These are phyloP conservation scores for Mercenaria mercenaria DNA, from an alignment of 1,140 invertebrate genomes.

Conservation along the genomic window DNA sequence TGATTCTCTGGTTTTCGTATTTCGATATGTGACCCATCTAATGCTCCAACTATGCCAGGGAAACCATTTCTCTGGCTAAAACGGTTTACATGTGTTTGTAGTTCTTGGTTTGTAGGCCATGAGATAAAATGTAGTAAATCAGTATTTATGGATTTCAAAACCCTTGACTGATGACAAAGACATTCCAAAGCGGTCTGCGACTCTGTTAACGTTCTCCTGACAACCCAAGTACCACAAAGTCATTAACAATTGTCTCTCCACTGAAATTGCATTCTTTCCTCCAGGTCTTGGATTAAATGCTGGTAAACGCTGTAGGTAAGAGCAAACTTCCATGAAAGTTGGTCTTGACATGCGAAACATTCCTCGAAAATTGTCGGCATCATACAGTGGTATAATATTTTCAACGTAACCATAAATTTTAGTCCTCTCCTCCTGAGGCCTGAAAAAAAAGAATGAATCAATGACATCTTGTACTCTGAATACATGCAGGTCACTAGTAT, in stretches of 20 bases:
- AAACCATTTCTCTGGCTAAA: slow-evolving; percentile 61
- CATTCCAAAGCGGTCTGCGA: slow-evolving; percentile 67
- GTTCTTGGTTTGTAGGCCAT: slow-evolving; percentile 26
- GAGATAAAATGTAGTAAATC: slow-evolving; percentile 48
- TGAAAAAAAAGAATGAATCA: neutral
- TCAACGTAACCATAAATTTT: slow-evolving; percentile 24
- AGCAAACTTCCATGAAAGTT: neutral
- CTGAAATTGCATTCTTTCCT: slow-evolving; percentile 33
- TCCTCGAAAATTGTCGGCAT: neutral
- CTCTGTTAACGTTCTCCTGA: slow-evolving; percentile 37
- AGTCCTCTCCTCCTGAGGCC: neutral
- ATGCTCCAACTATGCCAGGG: slow-evolving; percentile 67
- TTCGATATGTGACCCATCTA: slow-evolving; percentile 71
- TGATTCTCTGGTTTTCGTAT: slow-evolving; percentile 62
- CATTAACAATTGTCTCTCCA: slow-evolving; percentile 62
- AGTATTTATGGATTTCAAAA: slow-evolving; percentile 34
- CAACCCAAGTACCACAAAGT: slow-evolving; percentile 64
- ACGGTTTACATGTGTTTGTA: neutral
- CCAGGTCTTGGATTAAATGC: slow-evolving; percentile 17
- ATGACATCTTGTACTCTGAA: neutral
- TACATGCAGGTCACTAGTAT: no score
- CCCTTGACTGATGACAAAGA: slow-evolving; percentile 58
- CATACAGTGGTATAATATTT: slow-evolving; percentile 36
- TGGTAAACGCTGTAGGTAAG: neutral
- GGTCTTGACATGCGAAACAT: slow-evolving; percentile 37